phyloP scores from a whole-genome alignment of 2,113 vertebrate species.

The Parus major region DNA sequence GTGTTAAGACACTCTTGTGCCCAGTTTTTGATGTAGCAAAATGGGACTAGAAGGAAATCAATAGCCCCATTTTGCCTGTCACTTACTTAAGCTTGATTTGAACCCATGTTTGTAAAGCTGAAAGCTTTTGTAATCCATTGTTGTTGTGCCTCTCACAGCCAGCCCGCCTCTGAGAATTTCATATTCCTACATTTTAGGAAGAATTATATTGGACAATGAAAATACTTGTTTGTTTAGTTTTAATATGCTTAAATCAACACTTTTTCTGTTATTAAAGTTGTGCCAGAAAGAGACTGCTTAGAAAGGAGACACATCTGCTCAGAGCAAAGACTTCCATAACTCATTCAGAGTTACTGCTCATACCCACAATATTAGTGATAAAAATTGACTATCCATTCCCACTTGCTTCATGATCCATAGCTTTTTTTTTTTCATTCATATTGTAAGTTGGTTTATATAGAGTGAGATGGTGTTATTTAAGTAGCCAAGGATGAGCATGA shows the following conservation, averaged over 20 bases:
- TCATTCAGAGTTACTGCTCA: slow-evolving; percentile 66
- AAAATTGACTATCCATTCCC: slow-evolving; percentile 82
- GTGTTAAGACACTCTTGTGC: background rate
- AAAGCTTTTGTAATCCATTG: background rate
- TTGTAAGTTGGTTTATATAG: slow-evolving; percentile 67
- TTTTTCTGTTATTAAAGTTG: background rate
- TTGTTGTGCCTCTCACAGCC: background rate
- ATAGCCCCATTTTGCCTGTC: slow-evolving; percentile 47
- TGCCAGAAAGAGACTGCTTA: background rate
- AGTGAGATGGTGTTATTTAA: slow-evolving; percentile 70
- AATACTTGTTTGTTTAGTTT: background rate
- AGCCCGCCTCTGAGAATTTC: background rate
- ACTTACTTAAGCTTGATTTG: slow-evolving; percentile 58
- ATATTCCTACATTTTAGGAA: background rate
- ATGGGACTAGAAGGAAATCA: slow-evolving; percentile 52
- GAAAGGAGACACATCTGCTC: slow-evolving; percentile 25
- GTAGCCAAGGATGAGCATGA: slow-evolving; percentile 51
- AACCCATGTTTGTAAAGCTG: slow-evolving; percentile 40
- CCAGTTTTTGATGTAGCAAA: slow-evolving; percentile 32
- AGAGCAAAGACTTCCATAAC: slow-evolving; percentile 63
- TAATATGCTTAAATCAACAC: background rate
- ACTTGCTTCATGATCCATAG: slow-evolving; percentile 74
- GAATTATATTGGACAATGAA: background rate
- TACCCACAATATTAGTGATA: slow-evolving; percentile 75
- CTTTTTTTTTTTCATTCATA: slow-evolving; percentile 68